These are phyloP conservation scores for Patiria pectinifera DNA, from an alignment of 53 echinoderm and acorn worm genomes.

Conservation along the genomic window DNA sequence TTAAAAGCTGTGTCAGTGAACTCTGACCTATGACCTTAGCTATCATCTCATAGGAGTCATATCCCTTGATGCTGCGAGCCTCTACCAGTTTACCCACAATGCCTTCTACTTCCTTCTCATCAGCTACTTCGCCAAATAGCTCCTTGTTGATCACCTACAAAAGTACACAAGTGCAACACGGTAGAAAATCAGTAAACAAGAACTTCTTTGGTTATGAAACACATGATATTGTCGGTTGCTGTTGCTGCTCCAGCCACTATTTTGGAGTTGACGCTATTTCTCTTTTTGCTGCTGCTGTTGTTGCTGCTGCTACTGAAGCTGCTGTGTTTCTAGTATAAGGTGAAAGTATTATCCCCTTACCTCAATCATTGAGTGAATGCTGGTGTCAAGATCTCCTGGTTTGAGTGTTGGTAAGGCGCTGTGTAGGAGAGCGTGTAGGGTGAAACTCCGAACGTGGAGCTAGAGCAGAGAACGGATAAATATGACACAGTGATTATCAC, in stretches of 20 bases:
- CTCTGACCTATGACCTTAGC: slow-evolving; percentile 86
- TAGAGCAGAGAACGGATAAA: slow-evolving; percentile 15
- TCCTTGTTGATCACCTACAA: slow-evolving; percentile 87
- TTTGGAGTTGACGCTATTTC: too few relatives aligned
- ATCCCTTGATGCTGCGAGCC: slow-evolving; percentile 85
- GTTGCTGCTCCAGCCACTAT: too few relatives aligned
- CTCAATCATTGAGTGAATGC: slow-evolving; percentile 59
- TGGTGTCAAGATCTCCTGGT: slow-evolving; percentile 78
- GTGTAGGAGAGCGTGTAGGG: slow-evolving; percentile 81
- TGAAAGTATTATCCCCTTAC: slow-evolving; percentile 6
- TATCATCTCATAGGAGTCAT: slow-evolving; percentile 90
- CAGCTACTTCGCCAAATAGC: slow-evolving; percentile 88
- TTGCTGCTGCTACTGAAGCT: too few relatives aligned
- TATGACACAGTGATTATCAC: neutral
- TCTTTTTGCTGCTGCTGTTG: too few relatives aligned
- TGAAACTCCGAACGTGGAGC: slow-evolving; percentile 91
- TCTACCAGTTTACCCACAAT: slow-evolving; percentile 91
- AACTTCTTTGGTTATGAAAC: too few relatives aligned
- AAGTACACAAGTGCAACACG: too few relatives aligned
- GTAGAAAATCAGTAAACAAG: neutral
- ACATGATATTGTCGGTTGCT: too few relatives aligned
- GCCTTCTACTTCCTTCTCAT: slow-evolving; percentile 95
- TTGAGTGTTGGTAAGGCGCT: slow-evolving; percentile 70
- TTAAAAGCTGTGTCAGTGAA: slow-evolving; percentile 77
- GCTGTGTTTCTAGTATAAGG: neutral